Conservation (phyloP, 2,888 invertebrate species). For the Bedellia somnulentella region DNA sequence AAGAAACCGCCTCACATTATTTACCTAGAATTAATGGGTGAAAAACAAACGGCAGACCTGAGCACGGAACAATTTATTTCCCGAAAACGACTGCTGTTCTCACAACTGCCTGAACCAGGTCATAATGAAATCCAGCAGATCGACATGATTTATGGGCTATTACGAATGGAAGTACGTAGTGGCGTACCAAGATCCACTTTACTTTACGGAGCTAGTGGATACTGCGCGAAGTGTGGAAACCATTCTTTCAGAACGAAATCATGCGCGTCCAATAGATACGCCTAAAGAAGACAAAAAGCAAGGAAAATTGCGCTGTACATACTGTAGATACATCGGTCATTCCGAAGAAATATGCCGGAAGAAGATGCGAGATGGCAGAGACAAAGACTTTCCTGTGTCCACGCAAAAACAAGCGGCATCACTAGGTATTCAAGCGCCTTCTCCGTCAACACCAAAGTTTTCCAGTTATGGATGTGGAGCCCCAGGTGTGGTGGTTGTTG, state of each 20-base stretch:
- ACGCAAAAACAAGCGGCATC: background rate
- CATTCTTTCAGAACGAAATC: too few species aligned
- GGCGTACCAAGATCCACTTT: background rate
- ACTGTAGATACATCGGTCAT: background rate
- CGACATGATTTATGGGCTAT: slow-evolving; percentile 3
- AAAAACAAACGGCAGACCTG: too few species aligned
- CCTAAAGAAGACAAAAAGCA: too few species aligned
- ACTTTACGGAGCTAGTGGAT: background rate
- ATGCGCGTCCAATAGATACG: too few species aligned
- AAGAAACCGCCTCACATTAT: slow-evolving; percentile 3
- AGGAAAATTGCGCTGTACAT: too few species aligned
- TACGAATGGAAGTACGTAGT: background rate
- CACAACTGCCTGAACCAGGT: slow-evolving; percentile 1
- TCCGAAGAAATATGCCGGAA: background rate
- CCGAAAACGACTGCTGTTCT: too few species aligned
- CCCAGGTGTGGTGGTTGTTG: slow-evolving; percentile 1
- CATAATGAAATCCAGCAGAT: slow-evolving; percentile 2
- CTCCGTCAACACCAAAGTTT: background rate
- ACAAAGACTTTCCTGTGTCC: too few species aligned
- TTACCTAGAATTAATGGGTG: slow-evolving; percentile 3
- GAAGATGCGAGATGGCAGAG: background rate
- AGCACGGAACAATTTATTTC: too few species aligned
- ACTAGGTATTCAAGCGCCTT: background rate
- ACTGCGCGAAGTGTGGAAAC: too few species aligned
- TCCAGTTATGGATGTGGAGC: slow-evolving; percentile 2